Evolutionary conservation across 2,113 vertebrate species (phyloP), one percentile per base, ranked within the genome.

Genomic region (Astatotilapia flaviijosephi): DNA sequence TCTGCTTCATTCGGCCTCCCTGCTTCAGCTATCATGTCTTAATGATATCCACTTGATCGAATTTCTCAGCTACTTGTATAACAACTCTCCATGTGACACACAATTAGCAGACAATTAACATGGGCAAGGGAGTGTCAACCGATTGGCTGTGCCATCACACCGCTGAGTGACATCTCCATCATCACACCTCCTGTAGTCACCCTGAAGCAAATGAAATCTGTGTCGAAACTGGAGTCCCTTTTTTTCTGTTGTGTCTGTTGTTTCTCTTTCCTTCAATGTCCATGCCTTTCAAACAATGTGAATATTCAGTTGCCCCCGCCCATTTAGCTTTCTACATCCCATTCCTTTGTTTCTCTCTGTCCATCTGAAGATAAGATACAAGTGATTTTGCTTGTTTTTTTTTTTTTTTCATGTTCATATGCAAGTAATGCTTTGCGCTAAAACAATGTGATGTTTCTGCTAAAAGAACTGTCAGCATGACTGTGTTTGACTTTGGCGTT

Each of bases 71-170:
- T 56, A 86, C 87, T 93, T 94, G 94, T 95, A 84, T 33, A 82
- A 95, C 95, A 94, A 94, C 45, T 80, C 82, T 89, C 58, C 90
- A 92, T 87, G 87, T 93, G 90, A 93, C 88, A 90, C 87, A 82
- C 85, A 89, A 93, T 95, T 95, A 95, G 93, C 84, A 42, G 56
- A 80, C 83, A 79, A 95, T 95, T 95, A 96, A 53, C 88, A 89
- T 53, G 88, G 92, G 85, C 83, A 87, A 88, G 37, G 4, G 53
- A 82, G 89, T 90, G 94, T 94, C 93, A 93, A 95, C 92, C 87
- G 92, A 95, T 95, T 94, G 89, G 95, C 84, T 90, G 87, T 91
- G 94, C 88, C 83, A 49, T 90, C 88, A 85, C 60, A 17, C 31
- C 5, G 5, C 84, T 83, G 92, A 92, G 77, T 95, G 91, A 95